Base-by-base conservation (phyloP, 2,113 vertebrate genomes). In the Anser brachyrhynchus region DNA sequence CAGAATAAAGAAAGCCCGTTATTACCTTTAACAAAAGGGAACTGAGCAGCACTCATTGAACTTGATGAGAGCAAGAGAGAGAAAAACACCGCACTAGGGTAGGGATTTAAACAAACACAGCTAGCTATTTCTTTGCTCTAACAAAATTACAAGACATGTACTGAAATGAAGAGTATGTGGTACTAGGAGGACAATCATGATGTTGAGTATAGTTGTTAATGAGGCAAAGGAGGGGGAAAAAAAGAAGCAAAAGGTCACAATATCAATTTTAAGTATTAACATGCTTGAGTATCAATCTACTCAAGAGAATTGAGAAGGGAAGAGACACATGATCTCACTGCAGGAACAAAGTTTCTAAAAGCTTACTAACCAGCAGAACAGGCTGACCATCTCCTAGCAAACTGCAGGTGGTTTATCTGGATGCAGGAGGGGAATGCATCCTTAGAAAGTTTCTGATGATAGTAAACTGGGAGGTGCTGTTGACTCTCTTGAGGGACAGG, bases 21-120 rank as follows among this genome's bases (percentile, higher is more conserved):
- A 76, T 74, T 93, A 95, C 72, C 83, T 75, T 66, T 72, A 66
- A 72, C 73, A 69, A 92, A 94, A 90, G 52, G 43, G 57, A 76
- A 57, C n/a, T 26, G 21, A 61, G 4, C 25, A 29, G 46, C 25
- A 49, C 22, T 25, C 19, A 13, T 15, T 10, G n/a, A 67, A 80
- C 17, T 55, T 13, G 9, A 12, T 39, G 46, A 62, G 20, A 79
- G 26, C 33, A 20, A 31, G 26, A 66, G 28, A 66, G 64, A 65
- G 6, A 12, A 66, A 13, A 29, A 66, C 64, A 31, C 20, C 12
- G 43, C 19, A 31, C 18, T 33, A 66, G 46, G 49, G 28, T 37
- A 28, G 61, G 26, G 58, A n/a, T 28, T 31, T 65, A 33, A 84
- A 80, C 86, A 69, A 85, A 75, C n/a, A 46, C 44, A 75, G 77